Conservation (phyloP, 30 jellyfish, hydroid and myxozoan species). For the Catostylus mosaicus region DNA sequence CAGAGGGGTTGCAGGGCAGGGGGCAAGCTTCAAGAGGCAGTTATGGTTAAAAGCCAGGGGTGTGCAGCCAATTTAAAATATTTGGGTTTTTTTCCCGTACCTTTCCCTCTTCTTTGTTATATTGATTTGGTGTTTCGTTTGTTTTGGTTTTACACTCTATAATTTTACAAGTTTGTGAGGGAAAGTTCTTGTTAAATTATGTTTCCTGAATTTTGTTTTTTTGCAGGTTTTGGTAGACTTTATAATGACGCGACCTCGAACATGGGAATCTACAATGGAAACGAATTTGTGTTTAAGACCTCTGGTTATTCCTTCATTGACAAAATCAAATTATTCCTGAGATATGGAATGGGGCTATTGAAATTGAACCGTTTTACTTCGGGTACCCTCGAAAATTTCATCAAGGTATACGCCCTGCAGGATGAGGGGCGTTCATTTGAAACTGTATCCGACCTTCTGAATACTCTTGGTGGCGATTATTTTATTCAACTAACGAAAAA, state of each 20-base stretch:
- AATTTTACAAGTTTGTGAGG: not conserved
- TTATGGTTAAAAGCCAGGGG: not conserved
- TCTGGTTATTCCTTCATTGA: slow-evolving; percentile 31
- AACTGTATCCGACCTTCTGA: slow-evolving; percentile 61
- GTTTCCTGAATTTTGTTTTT: not conserved
- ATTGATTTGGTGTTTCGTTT: not conserved
- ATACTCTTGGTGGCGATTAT: slow-evolving; percentile 69
- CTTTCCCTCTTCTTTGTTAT: not conserved
- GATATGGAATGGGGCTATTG: slow-evolving; percentile 82
- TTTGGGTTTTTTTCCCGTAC: not conserved
- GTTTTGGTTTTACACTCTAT: not conserved
- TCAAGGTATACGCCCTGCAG: slow-evolving; percentile 66
- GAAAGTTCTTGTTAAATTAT: not conserved
- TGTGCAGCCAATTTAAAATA: not conserved
- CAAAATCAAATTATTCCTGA: slow-evolving; percentile 69
- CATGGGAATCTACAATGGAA: slow-evolving; percentile 87
- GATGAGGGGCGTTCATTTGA: slow-evolving; percentile 74
- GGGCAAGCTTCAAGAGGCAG: not conserved
- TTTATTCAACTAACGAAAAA: slow-evolving; percentile 54
- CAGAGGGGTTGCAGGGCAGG: too few species aligned
- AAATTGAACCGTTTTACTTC: slow-evolving; percentile 53
- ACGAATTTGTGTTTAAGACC: slow-evolving; percentile 64
- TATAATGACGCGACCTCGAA: slow-evolving; percentile 13
- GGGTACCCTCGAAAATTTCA: slow-evolving; percentile 57
- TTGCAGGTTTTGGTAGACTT: slow-evolving; percentile 54